Base-by-base conservation (phyloP, 1,140 invertebrate species). In the Tribolium castaneum region DNA sequence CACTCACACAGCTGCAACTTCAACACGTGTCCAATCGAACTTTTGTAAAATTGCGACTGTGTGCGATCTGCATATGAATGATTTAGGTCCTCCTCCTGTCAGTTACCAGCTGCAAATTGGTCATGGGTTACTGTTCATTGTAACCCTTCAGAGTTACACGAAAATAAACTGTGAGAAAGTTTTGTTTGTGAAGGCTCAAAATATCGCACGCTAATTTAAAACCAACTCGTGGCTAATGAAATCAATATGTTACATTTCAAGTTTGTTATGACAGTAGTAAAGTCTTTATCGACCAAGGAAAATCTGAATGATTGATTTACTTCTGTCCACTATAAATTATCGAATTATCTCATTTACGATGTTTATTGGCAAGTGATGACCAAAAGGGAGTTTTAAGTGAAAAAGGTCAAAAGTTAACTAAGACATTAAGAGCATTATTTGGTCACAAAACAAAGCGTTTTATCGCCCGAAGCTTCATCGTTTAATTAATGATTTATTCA, bases 41-140 rank as follows among this genome's bases (percentile, higher is more conserved):
- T 30, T 66, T 39, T 66, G 35, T 66, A 35, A 66, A 66, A 66
- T 66, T 66, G 59, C 59, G 59, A 66, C 59, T 30, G 19, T 66
- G 30, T 66, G 59, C 39, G 30, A 66, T 66, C 59, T 66, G 59
- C 59, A 66, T 66, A 66, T 66, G 59, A 66, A 66, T 66, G 30
- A 66, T 66, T 59, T 66, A 34, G 59, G 59, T 35, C 59, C 59
- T 66, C 59, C 59, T 66, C 59, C 59, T 66, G 59, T 66, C 59
- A 66, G 59, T 66, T 66, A 3, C 59, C 59, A 66, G 59, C 59
- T 66, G 59, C 59, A 66, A 35, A 66, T 66, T 66, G 30, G 59
- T 25, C 30, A 30, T 25, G 54, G 54, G 54, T 59, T 25, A 22
- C 10, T 59, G 54, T 25, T 19, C 25, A 59, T 19, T 10, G 12